Evolutionary conservation across 2,113 vertebrate species (phyloP).

Genomic region (Leptodactylus fuscus): DNA sequence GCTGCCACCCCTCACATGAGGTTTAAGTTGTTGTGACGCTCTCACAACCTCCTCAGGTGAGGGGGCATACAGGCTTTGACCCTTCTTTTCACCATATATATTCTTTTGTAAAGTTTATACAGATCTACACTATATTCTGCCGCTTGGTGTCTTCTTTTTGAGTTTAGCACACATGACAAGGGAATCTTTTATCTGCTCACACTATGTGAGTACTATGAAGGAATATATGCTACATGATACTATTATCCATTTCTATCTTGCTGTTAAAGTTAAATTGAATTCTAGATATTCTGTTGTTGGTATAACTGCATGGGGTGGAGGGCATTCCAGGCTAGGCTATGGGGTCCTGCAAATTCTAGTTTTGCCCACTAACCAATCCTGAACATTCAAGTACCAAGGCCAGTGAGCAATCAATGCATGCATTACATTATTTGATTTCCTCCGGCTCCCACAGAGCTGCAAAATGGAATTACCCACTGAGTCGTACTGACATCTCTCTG

Average conservation of each 20-base stretch:
- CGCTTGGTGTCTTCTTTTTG: too few species aligned
- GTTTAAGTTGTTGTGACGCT: too few species aligned
- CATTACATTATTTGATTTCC: slow-evolving; percentile 20
- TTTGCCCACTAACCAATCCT: slow-evolving; percentile 20
- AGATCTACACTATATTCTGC: too few species aligned
- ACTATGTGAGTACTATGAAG: background rate
- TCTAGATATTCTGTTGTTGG: background rate
- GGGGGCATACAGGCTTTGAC: too few species aligned
- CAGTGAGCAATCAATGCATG: slow-evolving; percentile 13
- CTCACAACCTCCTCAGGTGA: too few species aligned
- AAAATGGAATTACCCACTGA: slow-evolving; percentile 24
- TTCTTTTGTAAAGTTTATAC: too few species aligned
- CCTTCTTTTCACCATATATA: too few species aligned
- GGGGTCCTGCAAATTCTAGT: background rate
- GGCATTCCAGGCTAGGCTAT: slow-evolving; percentile 6
- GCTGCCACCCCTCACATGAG: too few species aligned
- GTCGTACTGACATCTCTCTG: background rate
- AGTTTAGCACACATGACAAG: background rate
- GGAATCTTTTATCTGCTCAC: background rate
- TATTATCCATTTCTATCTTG: background rate
- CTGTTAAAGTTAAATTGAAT: background rate
- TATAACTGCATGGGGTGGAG: background rate
- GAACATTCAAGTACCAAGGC: slow-evolving; percentile 3
- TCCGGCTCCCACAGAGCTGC: background rate
- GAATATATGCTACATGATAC: background rate